phyloP scores from a whole-genome alignment of 2,113 vertebrate species.

The Melanerpes aurifrons region DNA sequence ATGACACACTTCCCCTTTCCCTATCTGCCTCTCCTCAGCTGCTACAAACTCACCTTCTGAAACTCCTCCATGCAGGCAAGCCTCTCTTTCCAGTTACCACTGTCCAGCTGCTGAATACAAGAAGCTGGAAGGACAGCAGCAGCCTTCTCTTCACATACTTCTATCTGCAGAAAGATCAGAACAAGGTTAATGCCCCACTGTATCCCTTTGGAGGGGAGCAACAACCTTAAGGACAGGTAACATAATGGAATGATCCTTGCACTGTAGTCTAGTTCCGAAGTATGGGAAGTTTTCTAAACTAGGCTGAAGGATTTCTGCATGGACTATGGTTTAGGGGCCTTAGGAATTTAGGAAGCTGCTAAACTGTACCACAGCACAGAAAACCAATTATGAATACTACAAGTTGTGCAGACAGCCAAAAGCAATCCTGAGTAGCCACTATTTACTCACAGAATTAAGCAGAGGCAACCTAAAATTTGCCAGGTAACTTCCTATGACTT shows the following conservation, averaged over 20 bases:
- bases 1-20: not conserved
- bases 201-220: not conserved
- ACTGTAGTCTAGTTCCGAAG: not conserved
- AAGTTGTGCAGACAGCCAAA: not conserved
- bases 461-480: not conserved
- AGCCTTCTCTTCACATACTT: constrained; percentile 93
- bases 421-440: not conserved
- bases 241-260: not conserved
- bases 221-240: not conserved
- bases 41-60: constrained; percentile 82
- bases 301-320: not conserved
- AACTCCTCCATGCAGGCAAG: constrained; percentile 98
- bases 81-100: constrained; percentile 96
- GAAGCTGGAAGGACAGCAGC: constrained; percentile 88
- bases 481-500: not conserved
- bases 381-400: not conserved
- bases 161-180: constrained; percentile 76
- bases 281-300: fast-evolving
- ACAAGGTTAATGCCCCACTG: not conserved
- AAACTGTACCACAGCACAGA: not conserved
- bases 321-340: not conserved
- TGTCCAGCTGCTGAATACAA: constrained; percentile 92
- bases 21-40: not conserved
- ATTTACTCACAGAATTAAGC: not conserved
- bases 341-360: not conserved